Conservation (phyloP, 2,888 invertebrate genomes). For the Epirrita christyi region DNA sequence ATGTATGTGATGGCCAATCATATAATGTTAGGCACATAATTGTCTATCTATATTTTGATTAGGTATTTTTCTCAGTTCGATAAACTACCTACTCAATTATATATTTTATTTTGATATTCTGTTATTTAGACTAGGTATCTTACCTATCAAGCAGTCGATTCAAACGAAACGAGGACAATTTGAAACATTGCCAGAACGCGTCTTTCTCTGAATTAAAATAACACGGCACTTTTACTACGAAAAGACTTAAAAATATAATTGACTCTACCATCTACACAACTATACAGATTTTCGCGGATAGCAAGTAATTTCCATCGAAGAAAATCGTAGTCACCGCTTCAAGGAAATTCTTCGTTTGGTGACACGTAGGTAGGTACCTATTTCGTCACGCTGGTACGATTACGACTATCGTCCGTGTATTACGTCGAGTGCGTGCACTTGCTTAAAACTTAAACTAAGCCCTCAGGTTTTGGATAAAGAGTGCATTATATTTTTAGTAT, state of each 20-base stretch:
- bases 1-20: too few relatives aligned
- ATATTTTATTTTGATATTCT: not conserved
- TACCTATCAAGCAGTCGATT: not conserved
- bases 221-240: not conserved
- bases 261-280: not conserved
- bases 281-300: not conserved
- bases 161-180: not conserved
- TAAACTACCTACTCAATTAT: too few relatives aligned
- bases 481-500: not conserved
- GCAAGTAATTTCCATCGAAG: not conserved
- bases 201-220: not conserved
- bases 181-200: not conserved
- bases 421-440: not conserved
- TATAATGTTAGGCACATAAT: too few relatives aligned
- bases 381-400: not conserved
- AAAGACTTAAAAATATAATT: not conserved
- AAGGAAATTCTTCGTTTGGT: not conserved
- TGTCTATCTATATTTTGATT: too few relatives aligned
- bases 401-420: too few relatives aligned
- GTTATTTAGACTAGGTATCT: not conserved
- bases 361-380: too few relatives aligned
- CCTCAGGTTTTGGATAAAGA: not conserved
- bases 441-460: too few relatives aligned
- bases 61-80: not conserved
- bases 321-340: not conserved